Conservation (phyloP, 2,113 vertebrate species). For the Gnathonemus echidnorhynchus region DNA sequence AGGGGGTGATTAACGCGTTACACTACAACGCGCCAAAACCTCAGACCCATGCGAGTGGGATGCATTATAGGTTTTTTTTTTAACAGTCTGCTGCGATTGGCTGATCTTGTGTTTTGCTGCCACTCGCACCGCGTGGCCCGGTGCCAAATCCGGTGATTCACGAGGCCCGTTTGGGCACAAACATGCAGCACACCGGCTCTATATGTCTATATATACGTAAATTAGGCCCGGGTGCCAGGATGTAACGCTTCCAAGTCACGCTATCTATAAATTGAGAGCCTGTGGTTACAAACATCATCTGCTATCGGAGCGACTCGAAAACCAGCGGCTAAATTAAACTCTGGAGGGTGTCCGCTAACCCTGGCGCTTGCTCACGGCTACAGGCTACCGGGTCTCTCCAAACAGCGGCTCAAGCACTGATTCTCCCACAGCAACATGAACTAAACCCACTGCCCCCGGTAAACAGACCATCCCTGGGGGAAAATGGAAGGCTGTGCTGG, state of each 20-base stretch:
- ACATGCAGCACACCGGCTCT: neutral
- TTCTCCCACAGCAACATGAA: neutral
- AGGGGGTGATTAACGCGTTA: neutral
- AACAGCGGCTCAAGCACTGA: neutral
- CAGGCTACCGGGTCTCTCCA: neutral
- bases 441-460: neutral
- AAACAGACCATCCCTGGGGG: neutral
- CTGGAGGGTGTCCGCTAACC: neutral
- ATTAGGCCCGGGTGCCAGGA: neutral
- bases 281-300: neutral
- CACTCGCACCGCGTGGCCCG: neutral
- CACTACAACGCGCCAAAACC: neutral
- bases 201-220: conserved; percentile 14
- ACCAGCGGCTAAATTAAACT: conserved; percentile 1
- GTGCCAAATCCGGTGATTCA: conserved; percentile 15
- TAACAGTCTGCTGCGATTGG: neutral
- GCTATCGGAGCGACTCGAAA: neutral
- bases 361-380: neutral
- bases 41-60: neutral
- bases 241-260: conserved; percentile 10
- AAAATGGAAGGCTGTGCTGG: neutral
- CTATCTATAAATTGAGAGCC: conserved; percentile 4
- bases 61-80: neutral
- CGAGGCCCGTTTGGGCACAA: conserved; percentile 1
- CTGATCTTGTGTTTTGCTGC: neutral